These are phyloP conservation scores for Gambusia yucatana DNA, from an alignment of 2,797 vertebrate species.

Conservation along the genomic window DNA sequence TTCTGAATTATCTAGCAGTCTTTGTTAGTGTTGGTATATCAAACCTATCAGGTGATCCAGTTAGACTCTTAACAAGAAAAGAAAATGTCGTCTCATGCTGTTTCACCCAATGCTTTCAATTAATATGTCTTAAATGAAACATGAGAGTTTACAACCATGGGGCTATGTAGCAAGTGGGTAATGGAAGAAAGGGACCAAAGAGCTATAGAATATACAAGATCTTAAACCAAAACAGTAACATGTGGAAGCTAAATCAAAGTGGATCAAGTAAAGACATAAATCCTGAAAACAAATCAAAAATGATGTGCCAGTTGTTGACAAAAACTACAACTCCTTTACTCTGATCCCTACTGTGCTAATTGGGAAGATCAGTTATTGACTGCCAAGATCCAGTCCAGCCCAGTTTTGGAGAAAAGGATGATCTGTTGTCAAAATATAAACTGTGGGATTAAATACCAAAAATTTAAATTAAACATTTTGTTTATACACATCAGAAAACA, in stretches of 20 bases:
- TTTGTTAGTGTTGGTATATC: conserved; percentile 10
- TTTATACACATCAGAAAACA: background rate
- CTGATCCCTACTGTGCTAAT: background rate
- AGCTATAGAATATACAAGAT: conserved; percentile 72
- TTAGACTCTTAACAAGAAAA: conserved; percentile 44
- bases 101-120: conserved; percentile 52
- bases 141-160: conserved; percentile 52
- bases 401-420: conserved; percentile 24
- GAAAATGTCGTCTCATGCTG: conserved; percentile 52
- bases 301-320: background rate
- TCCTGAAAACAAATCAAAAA: background rate
- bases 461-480: background rate
- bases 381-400: conserved; percentile 27
- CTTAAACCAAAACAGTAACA: conserved; percentile 25
- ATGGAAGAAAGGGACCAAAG: conserved; percentile 51
- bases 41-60: conserved; percentile 35
- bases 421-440: conserved; percentile 25
- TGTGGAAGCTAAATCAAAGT: conserved; percentile 14
- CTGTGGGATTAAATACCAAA: conserved; percentile 6
- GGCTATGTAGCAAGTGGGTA: conserved; percentile 55
- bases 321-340: background rate
- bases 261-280: background rate
- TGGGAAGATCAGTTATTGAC: conserved; percentile 1
- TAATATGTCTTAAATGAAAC: conserved; percentile 44
- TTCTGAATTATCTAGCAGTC: background rate